A percentile compares a stretch with the other conserved stretches of the same genome.
Evolutionary conservation across 1,140 invertebrate species (phyloP).

Genomic region (Stegodyphus mimosarum): DNA sequence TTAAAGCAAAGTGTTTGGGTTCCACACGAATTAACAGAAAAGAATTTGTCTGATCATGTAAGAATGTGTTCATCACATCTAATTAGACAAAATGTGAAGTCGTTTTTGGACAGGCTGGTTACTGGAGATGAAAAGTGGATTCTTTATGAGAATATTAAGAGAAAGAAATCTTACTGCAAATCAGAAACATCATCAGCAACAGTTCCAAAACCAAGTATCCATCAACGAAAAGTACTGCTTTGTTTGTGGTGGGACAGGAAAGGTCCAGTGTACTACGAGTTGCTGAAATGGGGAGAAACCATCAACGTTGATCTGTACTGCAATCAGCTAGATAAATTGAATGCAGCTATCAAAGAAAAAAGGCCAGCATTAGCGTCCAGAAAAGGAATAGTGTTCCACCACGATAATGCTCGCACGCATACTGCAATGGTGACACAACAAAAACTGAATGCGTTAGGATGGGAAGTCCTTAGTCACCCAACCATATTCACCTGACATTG

Average conservation of each 20-base stretch:
- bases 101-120: neutral
- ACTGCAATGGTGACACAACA: slow-evolving; percentile 1
- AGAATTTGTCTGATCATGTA: too few species aligned
- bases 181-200: neutral
- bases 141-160: neutral
- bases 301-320: slow-evolving; percentile 33
- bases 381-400: slow-evolving; percentile 42
- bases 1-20: too few species aligned
- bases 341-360: slow-evolving; percentile 45
- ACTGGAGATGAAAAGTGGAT: neutral
- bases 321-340: slow-evolving; percentile 46
- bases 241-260: neutral
- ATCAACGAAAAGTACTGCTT: slow-evolving; percentile 1
- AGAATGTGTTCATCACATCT: too few species aligned
- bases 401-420: slow-evolving; percentile 32
- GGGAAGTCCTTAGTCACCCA: neutral
- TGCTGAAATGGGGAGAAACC: slow-evolving; percentile 27
- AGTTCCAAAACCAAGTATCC: slow-evolving; percentile 2
- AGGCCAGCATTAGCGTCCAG: slow-evolving; percentile 26
- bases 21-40: too few species aligned
- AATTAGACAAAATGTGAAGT: too few species aligned
- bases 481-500: too few species aligned
- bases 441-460: neutral
- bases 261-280: neutral
- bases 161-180: neutral